These are phyloP conservation scores for Tichodroma muraria DNA, from an alignment of 2,113 vertebrate genomes.

Conservation along the genomic window DNA sequence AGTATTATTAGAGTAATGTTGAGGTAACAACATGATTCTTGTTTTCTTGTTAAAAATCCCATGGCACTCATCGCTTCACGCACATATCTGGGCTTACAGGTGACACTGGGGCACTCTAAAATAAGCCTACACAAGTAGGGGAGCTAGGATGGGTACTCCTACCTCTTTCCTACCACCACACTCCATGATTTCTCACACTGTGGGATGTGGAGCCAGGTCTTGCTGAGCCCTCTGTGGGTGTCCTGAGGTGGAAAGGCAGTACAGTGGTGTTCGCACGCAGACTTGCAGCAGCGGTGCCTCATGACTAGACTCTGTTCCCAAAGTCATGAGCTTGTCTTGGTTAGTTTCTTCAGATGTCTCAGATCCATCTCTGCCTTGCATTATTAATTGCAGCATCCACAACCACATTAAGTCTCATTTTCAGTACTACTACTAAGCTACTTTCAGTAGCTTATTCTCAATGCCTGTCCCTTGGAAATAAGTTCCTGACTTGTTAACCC, in stretches of 20 bases:
- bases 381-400: slow-evolving; percentile 32
- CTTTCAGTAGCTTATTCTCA: not conserved
- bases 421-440: not conserved
- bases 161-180: not conserved
- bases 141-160: not conserved
- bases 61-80: not conserved
- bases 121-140: not conserved
- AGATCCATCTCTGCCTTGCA: not conserved
- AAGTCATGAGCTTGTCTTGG: not conserved
- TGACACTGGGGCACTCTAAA: not conserved
- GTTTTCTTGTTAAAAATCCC: not conserved
- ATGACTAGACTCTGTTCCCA: not conserved
- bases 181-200: not conserved
- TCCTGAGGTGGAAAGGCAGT: not conserved
- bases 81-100: not conserved
- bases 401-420: not conserved
- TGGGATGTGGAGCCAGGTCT: not conserved
- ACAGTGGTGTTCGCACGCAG: not conserved
- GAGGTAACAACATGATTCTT: not conserved
- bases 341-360: not conserved
- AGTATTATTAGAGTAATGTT: not conserved
- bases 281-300: not conserved
- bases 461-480: not conserved
- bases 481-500: not conserved
- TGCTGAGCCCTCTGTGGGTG: not conserved